A percentile compares a stretch with the other conserved stretches of the same genome.
Evolutionary conservation across 2,113 vertebrate species (phyloP).

Genomic region (Sphyrna mokarran): DNA sequence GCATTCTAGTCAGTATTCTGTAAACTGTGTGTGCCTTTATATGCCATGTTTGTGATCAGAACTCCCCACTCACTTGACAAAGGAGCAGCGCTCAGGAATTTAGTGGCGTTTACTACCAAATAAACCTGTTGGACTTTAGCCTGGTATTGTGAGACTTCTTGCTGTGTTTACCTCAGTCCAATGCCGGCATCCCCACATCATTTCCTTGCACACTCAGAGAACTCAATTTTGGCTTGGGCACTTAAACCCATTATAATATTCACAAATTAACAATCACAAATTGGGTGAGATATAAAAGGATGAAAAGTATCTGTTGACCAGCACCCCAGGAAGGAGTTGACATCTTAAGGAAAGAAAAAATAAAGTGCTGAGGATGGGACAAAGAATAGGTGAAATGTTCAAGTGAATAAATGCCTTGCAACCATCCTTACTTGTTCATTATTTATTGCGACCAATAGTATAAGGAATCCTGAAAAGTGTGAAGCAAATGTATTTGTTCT

Average conservation of each 20-base stretch:
- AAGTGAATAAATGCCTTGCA: background rate
- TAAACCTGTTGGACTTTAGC: too few relatives aligned
- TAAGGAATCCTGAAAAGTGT: background rate
- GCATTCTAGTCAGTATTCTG: too few relatives aligned
- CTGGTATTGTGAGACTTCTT: too few relatives aligned
- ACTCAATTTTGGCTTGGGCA: background rate
- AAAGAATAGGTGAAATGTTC: background rate
- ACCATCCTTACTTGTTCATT: background rate
- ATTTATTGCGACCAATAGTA: background rate
- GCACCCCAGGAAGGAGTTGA: background rate
- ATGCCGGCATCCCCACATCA: too few relatives aligned
- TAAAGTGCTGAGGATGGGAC: background rate
- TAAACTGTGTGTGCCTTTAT: too few relatives aligned
- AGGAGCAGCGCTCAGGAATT: too few relatives aligned
- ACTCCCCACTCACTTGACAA: too few relatives aligned
- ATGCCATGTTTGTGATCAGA: too few relatives aligned
- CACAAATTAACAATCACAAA: background rate
- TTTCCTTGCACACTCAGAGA: background rate
- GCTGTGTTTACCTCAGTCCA: too few relatives aligned
- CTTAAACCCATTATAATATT: background rate
- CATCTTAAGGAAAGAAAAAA: background rate
- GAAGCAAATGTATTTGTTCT: background rate
- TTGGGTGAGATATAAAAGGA: background rate
- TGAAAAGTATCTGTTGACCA: too few relatives aligned
- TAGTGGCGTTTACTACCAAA: too few relatives aligned